phyloP scores from a whole-genome alignment of 2,797 vertebrate species.

The Rachycentron canadum region DNA sequence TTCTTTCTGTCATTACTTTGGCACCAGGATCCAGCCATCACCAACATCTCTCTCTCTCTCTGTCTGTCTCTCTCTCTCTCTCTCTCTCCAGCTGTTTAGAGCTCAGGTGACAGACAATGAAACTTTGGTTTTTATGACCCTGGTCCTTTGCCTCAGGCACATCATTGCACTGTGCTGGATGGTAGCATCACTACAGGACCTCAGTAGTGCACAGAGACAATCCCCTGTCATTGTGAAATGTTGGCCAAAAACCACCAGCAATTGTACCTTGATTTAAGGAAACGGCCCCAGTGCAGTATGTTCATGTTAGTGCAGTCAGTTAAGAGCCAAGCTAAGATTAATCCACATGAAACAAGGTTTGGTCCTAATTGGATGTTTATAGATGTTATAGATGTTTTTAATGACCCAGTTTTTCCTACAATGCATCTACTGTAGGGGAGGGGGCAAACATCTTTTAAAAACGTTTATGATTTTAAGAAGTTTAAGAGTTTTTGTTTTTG shows the following conservation, averaged over 20 bases:
- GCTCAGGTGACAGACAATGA: not conserved
- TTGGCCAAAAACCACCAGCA: not conserved
- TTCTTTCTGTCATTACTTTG: not conserved
- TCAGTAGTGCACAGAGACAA: not conserved
- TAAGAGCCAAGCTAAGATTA: not conserved
- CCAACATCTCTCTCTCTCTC: no score
- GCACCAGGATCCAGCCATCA: no score
- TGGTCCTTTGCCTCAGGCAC: not conserved
- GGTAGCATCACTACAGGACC: slow-evolving; percentile 4
- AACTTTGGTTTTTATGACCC: not conserved
- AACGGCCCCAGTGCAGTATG: not conserved
- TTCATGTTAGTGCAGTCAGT: not conserved
- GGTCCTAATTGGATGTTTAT: not conserved
- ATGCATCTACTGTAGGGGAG: not conserved
- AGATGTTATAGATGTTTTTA: not conserved
- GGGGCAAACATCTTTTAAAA: not conserved
- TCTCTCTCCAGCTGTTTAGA: not conserved
- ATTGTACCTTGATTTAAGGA: not conserved
- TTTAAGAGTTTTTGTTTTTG: not conserved
- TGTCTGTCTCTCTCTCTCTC: not conserved
- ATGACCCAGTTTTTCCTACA: not conserved
- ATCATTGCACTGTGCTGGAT: no score
- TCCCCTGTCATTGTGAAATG: not conserved
- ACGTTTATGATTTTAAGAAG: not conserved
- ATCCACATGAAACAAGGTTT: not conserved